Conservation (phyloP, 2,888 invertebrate genomes). For the Gisinianus flammeolus region DNA sequence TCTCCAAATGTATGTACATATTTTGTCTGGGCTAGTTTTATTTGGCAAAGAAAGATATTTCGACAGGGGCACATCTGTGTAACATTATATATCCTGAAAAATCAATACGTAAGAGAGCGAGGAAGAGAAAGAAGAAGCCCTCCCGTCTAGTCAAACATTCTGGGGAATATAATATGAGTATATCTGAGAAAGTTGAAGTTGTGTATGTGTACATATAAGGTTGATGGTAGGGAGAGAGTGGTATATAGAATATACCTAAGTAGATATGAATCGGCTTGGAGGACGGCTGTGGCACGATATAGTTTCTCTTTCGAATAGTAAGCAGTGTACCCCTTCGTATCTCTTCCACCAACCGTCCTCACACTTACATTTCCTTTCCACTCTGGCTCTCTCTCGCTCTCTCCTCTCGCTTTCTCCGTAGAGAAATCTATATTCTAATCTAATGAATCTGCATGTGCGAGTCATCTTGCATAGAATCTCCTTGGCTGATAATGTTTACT, state of each 20-base stretch:
- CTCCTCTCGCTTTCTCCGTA: neutral
- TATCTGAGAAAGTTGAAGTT: neutral
- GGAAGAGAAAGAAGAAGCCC: constrained; percentile 7
- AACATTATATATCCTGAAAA: constrained; percentile 52
- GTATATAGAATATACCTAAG: neutral
- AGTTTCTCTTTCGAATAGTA: neutral
- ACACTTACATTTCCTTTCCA: neutral
- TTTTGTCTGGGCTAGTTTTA: neutral
- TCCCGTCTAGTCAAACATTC: constrained; percentile 14
- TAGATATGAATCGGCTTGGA: constrained; percentile 11
- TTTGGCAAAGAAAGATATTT: constrained; percentile 17
- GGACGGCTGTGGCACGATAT: neutral
- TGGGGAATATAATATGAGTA: neutral
- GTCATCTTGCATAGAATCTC: constrained; percentile 15
- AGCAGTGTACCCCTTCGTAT: neutral
- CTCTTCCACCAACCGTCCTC: neutral
- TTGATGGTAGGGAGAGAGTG: neutral
- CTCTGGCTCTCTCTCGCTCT: neutral
- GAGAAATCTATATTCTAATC: constrained; percentile 14
- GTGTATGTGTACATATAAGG: constrained; percentile 4
- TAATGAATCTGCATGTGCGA: constrained; percentile 6
- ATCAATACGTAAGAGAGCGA: constrained; percentile 48
- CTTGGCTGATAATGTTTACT: constrained; percentile 31
- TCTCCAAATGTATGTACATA: neutral
- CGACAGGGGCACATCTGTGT: constrained; percentile 54